These are phyloP conservation scores for Columba janthina DNA, from an alignment of 2,113 vertebrate genomes.

Conservation along the genomic window DNA sequence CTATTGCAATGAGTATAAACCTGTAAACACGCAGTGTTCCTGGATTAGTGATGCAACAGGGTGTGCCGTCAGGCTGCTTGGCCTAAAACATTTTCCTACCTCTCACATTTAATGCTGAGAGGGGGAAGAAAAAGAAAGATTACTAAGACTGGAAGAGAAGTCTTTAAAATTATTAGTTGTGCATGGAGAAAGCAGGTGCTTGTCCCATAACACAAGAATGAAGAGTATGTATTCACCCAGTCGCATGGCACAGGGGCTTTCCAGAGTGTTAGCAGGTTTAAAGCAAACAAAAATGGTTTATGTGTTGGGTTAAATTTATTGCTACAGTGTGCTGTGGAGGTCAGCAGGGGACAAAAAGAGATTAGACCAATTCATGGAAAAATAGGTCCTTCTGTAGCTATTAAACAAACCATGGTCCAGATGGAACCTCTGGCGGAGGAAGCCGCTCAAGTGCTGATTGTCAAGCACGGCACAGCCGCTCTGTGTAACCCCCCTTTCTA, in stretches of 20 bases:
- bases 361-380: slow-evolving; percentile 19
- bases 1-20: neutral
- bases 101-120: neutral
- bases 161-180: neutral
- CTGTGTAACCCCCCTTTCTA: neutral
- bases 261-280: neutral
- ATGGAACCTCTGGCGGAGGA: neutral
- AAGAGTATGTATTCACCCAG: neutral
- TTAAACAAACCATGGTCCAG: neutral
- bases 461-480: neutral
- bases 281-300: neutral
- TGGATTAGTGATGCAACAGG: slow-evolving; percentile 29
- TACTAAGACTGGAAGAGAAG: neutral
- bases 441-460: slow-evolving; percentile 30
- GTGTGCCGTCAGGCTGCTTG: neutral
- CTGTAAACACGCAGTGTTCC: neutral
- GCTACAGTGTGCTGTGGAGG: neutral
- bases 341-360: neutral
- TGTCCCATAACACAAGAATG: neutral
- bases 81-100: neutral
- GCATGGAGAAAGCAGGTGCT: neutral
- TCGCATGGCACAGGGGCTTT: neutral
- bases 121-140: neutral
- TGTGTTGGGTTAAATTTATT: neutral
- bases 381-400: slow-evolving; percentile 23